Evolutionary conservation across 2,888 invertebrate genomes (phyloP).

Genomic region (Noctuana brunneofusca): DNA sequence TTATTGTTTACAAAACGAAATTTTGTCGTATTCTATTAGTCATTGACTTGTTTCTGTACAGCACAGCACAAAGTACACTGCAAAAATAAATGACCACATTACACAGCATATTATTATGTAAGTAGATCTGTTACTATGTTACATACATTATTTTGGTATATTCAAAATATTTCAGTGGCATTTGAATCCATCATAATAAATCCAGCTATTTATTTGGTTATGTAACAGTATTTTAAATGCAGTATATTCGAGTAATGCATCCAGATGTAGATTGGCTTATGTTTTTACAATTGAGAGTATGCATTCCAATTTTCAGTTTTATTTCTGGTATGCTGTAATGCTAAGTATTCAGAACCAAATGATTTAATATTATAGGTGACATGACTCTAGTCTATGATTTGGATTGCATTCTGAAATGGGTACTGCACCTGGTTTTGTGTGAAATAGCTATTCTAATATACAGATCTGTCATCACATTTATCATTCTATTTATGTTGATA

Average conservation of each 20-base stretch:
- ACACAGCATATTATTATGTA: background rate
- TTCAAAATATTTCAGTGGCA: background rate
- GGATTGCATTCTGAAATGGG: background rate
- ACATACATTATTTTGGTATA: background rate
- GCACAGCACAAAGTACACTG: slow-evolving; percentile 34
- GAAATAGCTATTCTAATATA: slow-evolving; percentile 26
- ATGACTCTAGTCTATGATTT: background rate
- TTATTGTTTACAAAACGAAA: slow-evolving; percentile 21
- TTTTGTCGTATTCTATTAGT: slow-evolving; percentile 4
- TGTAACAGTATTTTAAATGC: background rate
- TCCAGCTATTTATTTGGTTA: too few relatives aligned
- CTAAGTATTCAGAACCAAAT: too few relatives aligned
- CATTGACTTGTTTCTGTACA: slow-evolving; percentile 34
- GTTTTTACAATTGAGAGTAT: background rate
- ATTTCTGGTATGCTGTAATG: background rate
- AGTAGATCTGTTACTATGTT: background rate
- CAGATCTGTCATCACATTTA: slow-evolving; percentile 56
- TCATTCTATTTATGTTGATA: slow-evolving; percentile 44
- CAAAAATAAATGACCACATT: slow-evolving; percentile 6
- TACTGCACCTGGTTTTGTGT: background rate
- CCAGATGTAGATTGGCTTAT: background rate
- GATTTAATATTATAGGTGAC: background rate
- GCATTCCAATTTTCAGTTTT: background rate
- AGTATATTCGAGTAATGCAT: background rate
- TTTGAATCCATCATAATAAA: background rate